These are phyloP conservation scores for Diuraphis noxia DNA, from an alignment of 1,140 invertebrate species.

Conservation along the genomic window DNA sequence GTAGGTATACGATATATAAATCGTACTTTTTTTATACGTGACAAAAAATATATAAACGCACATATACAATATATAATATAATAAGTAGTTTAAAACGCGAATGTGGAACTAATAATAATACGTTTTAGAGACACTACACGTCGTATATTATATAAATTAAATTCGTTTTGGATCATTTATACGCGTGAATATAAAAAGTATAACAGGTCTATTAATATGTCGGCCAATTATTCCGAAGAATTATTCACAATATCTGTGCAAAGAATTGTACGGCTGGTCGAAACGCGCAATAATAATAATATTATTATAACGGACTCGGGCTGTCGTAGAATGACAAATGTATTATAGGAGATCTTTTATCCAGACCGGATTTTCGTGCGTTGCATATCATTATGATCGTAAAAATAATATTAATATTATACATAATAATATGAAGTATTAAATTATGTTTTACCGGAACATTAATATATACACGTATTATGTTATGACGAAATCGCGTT, in stretches of 20 bases:
- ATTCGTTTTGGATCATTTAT: neutral
- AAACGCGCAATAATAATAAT: neutral
- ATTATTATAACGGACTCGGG: neutral
- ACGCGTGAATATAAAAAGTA: neutral
- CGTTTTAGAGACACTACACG: neutral
- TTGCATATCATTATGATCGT: constrained; percentile 6
- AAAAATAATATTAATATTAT: neutral
- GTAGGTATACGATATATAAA: neutral
- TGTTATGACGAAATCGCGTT: neutral
- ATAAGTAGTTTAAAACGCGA: neutral
- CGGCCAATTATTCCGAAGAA: neutral
- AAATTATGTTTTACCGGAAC: neutral
- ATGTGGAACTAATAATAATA: constrained; percentile 17
- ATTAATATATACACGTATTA: too few species aligned
- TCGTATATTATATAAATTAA: neutral
- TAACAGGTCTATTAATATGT: constrained; percentile 22
- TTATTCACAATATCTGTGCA: constrained; percentile 3
- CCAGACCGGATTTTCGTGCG: neutral
- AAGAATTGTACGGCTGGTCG: neutral
- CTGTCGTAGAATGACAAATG: neutral
- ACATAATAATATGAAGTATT: neutral
- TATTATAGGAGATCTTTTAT: neutral
- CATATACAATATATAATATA: neutral
- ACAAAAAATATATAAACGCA: neutral
- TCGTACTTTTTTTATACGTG: constrained; percentile 1